Evolutionary conservation across 2,797 vertebrate species (phyloP), one percentile per base, ranked within the genome.

Genomic region (Trachurus trachurus): DNA sequence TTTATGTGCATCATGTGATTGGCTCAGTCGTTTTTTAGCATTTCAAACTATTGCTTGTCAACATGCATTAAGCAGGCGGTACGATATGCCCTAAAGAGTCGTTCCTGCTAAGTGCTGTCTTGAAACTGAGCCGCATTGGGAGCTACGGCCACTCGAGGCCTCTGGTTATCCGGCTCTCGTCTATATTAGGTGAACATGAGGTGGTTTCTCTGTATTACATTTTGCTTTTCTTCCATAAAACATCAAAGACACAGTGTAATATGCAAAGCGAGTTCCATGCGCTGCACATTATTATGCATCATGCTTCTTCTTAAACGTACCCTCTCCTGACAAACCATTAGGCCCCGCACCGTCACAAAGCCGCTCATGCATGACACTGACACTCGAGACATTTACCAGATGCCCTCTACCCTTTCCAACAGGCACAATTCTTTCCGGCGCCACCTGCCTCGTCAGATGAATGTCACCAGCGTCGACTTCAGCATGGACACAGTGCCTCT

Each of bases 361-460:
- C 61, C 67, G 59, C 34, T 81, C 61, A 69, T 71, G 62, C 70
- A 39, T 45, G 45, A 67, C 29, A 56, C 13, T 62, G 78, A 62
- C 59, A 63, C 66, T 26, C 17, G 26, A 79, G 75, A 85, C 74
- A 72, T 85, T 90, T 66, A 88, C 72, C 66, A 45, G 34, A 76
- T 80, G 67, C 63, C 68, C 69, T 89, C 66, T 82, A 65, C 60
- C 66, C 66, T 71, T 87, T 82, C 81, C 87, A 76, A 71, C 94
- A 99, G 98, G 93, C 98, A 99, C 94, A 99, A 97, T 91, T 99
- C 98, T 80, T 99, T 99, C 94, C 95, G 97, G 62, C 97, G 98
- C 60, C 98, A 98, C 74, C 94, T 99, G 66, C 98, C 98, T 29
- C 96, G 98, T 76, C 98, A 99, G 91, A 98, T 97, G 97, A 97